Evolutionary conservation across 2,113 vertebrate species (phyloP).

Genomic region (Sula dactylatra): DNA sequence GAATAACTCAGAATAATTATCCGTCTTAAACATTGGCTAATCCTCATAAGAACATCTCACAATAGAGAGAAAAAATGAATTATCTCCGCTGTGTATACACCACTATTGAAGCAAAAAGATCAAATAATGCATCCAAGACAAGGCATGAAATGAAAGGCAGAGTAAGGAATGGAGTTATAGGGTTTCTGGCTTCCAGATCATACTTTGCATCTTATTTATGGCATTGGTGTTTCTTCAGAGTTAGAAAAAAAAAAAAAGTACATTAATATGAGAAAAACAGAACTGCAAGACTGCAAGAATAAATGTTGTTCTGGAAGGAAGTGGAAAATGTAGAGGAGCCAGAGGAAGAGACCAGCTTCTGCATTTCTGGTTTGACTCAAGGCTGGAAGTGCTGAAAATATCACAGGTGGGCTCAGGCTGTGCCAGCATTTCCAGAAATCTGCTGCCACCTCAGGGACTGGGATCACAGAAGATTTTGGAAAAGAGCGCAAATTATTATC

Average conservation of each 20-base stretch:
- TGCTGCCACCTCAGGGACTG: not conserved
- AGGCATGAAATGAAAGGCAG: not conserved
- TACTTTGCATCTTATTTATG: not conserved
- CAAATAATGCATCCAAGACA: not conserved
- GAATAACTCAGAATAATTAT: not conserved
- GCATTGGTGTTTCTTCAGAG: not conserved
- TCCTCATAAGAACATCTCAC: not conserved
- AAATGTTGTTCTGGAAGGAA: not conserved
- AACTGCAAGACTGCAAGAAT: not conserved
- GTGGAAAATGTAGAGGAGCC: not conserved
- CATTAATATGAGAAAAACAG: not conserved
- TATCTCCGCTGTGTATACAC: not conserved
- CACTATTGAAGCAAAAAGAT: not conserved
- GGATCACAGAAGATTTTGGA: not conserved
- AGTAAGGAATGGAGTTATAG: not conserved
- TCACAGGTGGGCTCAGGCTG: not conserved
- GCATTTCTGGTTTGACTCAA: not conserved
- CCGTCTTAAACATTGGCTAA: not conserved
- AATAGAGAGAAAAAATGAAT: not conserved
- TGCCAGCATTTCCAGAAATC: not conserved
- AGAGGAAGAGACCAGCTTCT: not conserved
- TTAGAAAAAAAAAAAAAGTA: not conserved
- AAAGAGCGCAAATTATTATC: not conserved
- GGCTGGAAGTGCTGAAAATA: not conserved
- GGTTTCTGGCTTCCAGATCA: not conserved